phyloP scores from a whole-genome alignment of 2,888 invertebrate genomes.

The Itoplectis maculator region DNA sequence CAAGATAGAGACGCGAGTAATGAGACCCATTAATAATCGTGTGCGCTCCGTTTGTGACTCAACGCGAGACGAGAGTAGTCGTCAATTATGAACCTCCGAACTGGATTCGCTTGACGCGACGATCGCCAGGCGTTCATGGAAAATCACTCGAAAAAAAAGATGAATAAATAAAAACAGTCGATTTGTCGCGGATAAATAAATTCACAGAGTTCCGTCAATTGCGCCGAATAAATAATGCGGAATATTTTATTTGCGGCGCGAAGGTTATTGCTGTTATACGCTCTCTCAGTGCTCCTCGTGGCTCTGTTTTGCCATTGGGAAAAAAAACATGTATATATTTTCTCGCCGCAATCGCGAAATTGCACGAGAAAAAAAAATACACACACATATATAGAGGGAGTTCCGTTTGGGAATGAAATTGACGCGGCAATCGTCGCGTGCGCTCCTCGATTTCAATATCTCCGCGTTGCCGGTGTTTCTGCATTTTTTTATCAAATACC shows the following conservation, averaged over 20 bases:
- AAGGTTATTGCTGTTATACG: not conserved
- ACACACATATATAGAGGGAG: no score
- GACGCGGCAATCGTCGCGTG: no score
- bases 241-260: no score
- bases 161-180: not conserved
- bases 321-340: not conserved
- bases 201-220: no score
- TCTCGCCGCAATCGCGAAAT: slow-evolving; percentile 2
- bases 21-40: slow-evolving; percentile 56
- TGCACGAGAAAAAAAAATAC: slow-evolving; percentile 34
- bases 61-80: slow-evolving; percentile 40
- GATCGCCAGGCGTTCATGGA: not conserved
- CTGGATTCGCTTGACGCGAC: not conserved
- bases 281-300: not conserved
- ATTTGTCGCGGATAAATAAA: no score
- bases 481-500: no score
- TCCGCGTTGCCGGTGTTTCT: no score
- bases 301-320: not conserved
- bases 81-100: slow-evolving; percentile 24
- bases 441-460: no score
- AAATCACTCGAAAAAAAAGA: not conserved
- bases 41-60: slow-evolving; percentile 39
- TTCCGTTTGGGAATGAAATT: no score
- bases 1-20: slow-evolving; percentile 30
- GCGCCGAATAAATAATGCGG: no score